Evolutionary conservation across 2,797 vertebrate genomes (phyloP).

Genomic region (Chelon labrosus): DNA sequence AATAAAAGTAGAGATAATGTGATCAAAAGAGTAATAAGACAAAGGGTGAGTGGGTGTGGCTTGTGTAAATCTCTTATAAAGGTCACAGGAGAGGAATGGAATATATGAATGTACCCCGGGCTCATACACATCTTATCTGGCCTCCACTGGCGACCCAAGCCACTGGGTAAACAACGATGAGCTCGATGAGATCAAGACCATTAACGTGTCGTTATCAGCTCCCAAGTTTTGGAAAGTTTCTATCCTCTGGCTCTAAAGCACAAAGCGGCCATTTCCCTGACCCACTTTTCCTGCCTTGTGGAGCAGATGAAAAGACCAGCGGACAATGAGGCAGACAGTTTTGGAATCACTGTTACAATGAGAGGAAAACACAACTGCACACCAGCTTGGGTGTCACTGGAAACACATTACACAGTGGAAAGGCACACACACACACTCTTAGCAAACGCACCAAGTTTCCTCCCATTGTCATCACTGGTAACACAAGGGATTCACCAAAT

Average conservation of each 20-base stretch:
- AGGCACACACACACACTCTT: constrained; percentile 29
- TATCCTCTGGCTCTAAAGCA: constrained; percentile 58
- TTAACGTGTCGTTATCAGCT: constrained; percentile 40
- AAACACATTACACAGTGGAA: constrained; percentile 74
- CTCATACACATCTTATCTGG: constrained; percentile 43
- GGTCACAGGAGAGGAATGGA: constrained; percentile 28
- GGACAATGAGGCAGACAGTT: constrained; percentile 81
- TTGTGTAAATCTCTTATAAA: constrained; percentile 11
- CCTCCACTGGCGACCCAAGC: constrained; percentile 21
- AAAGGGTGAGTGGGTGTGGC: constrained; percentile 43
- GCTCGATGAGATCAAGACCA: constrained; percentile 38
- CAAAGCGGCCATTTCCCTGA: constrained; percentile 78
- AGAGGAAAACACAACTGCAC: constrained; percentile 82
- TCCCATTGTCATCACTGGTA: constrained; percentile 69
- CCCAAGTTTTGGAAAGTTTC: constrained; percentile 34
- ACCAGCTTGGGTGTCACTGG: constrained; percentile 74
- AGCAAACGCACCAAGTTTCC: constrained; percentile 56
- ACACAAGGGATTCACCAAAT: constrained; percentile 52
- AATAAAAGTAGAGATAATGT: constrained; percentile 24
- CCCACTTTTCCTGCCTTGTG: constrained; percentile 76
- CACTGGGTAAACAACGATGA: constrained; percentile 51
- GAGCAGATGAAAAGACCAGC: constrained; percentile 80
- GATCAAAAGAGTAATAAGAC: constrained; percentile 37
- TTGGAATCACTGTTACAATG: constrained; percentile 81
- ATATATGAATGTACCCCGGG: constrained; percentile 23